A percentile compares a stretch with the other conserved stretches of the same genome.
These are phyloP conservation scores for Ooceraea biroi DNA, from an alignment of 1,140 invertebrate genomes.

Conservation along the genomic window DNA sequence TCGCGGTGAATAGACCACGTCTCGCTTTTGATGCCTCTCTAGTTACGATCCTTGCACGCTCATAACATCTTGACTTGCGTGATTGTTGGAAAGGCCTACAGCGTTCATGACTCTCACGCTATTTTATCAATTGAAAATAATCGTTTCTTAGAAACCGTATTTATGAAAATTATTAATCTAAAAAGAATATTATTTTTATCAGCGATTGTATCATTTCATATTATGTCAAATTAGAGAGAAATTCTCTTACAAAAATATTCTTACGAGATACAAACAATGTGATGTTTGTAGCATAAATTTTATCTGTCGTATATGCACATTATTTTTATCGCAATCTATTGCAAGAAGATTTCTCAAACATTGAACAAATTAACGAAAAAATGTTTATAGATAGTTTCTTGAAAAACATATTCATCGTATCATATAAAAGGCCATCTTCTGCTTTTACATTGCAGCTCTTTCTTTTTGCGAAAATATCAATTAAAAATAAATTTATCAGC, in stretches of 20 bases:
- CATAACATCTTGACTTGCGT: constrained; percentile 35
- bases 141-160: background rate
- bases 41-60: constrained; percentile 48
- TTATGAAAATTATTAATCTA: background rate
- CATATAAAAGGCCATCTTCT: constrained; percentile 42
- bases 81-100: constrained; percentile 26
- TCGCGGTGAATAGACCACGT: constrained; percentile 59
- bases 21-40: constrained; percentile 52
- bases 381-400: constrained; percentile 38
- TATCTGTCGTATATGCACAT: constrained; percentile 9
- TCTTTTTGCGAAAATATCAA: constrained; percentile 43
- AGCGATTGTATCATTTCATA: background rate
- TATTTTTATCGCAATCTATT: too few relatives aligned
- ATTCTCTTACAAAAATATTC: too few relatives aligned
- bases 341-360: too few relatives aligned
- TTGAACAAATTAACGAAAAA: constrained; percentile 15
- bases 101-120: background rate
- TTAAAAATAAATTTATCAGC: constrained; percentile 56
- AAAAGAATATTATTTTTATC: background rate
- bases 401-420: constrained; percentile 23
- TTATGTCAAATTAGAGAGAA: background rate
- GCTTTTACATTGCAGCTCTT: constrained; percentile 32
- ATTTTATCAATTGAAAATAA: constrained; percentile 8
- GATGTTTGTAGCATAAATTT: constrained; percentile 27
- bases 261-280: background rate